Evolutionary conservation across 2,888 invertebrate genomes (phyloP), one percentile per base, ranked within the genome.

Genomic region (Carpatolechia fugitivella): DNA sequence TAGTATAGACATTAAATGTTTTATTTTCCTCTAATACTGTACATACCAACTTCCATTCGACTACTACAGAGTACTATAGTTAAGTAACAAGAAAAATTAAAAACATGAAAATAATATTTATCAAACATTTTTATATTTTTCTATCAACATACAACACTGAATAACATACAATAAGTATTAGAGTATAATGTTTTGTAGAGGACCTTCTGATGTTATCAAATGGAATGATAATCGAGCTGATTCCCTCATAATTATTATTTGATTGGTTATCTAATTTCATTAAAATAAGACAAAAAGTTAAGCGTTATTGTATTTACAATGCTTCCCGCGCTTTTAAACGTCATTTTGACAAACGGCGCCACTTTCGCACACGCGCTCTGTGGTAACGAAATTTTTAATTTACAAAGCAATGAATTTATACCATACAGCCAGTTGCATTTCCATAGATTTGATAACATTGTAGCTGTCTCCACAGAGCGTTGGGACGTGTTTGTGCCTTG

Each of bases 181-280:
- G 70, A 75, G 69, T 76, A 74, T 69, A 58, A 63, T 69, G 71
- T 80, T 78, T 63, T 69, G 62, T 70, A 78, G 73, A 78, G 83
- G 85, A 80, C 80, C 79, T 76, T 81, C 76, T 69, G 69, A 58
- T 58, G 60, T 58, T 64, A 65, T 66, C 59, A 56, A 68, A 70
- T 84, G 88, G 88, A 89, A 89, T 89, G 88, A 84, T 85, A 29
- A 85, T 80, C 83, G 82, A 88, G 84, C 86, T 85, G 85, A 86
- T 80, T 51, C 68, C 66, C 35, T 63, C 58, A 64, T 61, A 67
- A 56, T 66, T 55, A 52, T 49, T 63, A 62, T 66, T 55, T 68
- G 62, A 63, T 62, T 66, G 64, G 68, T 62, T 65, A 66, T 59
- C 64, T n/a, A 62, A 61, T 67, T 51, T 51, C 47, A 68, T 66